Conservation (phyloP, 1,140 invertebrate species). For the Pollicipes pollicipes region DNA sequence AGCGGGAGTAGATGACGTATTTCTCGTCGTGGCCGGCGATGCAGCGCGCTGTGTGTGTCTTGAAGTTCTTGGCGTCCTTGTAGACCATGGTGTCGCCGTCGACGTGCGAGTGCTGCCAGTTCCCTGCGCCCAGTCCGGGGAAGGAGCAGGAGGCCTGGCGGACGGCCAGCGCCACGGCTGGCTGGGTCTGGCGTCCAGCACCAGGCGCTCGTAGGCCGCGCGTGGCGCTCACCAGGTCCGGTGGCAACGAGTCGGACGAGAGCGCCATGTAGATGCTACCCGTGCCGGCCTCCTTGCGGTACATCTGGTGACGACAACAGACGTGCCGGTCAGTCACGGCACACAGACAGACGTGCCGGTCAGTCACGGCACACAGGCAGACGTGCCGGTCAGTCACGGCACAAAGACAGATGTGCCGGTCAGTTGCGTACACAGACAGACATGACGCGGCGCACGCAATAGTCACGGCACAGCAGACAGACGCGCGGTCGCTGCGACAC, state of each 20-base stretch:
- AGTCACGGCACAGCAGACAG: no score
- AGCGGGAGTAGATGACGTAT: constrained; percentile 33
- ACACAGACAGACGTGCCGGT: constrained; percentile 5
- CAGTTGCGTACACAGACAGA: constrained; percentile 4
- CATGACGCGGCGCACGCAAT: no score
- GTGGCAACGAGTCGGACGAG: constrained; percentile 47
- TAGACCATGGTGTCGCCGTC: constrained; percentile 40
- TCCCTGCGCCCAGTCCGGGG: constrained; percentile 45
- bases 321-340: no score
- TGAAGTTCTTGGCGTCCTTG: constrained; percentile 42
- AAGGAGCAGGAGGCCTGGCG: constrained; percentile 29
- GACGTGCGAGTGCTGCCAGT: constrained; percentile 44
- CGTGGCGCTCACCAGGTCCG: constrained; percentile 37
- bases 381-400: constrained; percentile 14
- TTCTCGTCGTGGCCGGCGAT: constrained; percentile 30
- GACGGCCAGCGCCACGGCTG: constrained; percentile 15
- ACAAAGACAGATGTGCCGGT: constrained; percentile 5
- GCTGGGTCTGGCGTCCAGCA: constrained; percentile 27
- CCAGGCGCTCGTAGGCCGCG: constrained; percentile 40
- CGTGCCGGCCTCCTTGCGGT: constrained; percentile 34
- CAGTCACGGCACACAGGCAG: no score
- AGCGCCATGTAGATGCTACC: constrained; percentile 41
- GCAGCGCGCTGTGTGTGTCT: constrained; percentile 42
- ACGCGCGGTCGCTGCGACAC: background rate
- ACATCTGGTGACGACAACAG: constrained; percentile 35